Evolutionary conservation across 2,113 vertebrate species (phyloP), one percentile per base, ranked within the genome.

Genomic region (Procavia capensis): DNA sequence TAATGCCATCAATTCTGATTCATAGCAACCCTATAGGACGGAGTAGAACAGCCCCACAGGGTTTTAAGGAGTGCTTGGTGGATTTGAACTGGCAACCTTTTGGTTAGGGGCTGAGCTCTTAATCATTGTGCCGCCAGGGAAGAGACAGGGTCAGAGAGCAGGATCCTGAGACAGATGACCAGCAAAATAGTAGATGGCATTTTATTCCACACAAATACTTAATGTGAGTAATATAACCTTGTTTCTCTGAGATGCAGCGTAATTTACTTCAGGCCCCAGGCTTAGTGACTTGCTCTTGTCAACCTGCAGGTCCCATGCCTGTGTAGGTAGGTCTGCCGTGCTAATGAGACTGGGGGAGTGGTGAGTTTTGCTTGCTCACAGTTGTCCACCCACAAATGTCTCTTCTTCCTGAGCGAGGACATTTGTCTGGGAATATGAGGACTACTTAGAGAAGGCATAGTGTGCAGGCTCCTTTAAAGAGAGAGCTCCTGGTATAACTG

Each of bases 241-340:
- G 91, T 93, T 98, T 97, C 89, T 93, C 94, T 93, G 88, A 95
- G 94, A 93, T 57, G 31, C 2, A 22, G 70, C 66, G 94, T 95
- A 92, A 97, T 96, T 98, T 96, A 97, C 94, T 98, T 97, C n/a
- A 81, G 94, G 91, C 94, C 95, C 89, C 79, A 17, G 96, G 95
- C 96, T 97, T 87, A 91, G 90, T 89, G 91, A 85, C 24, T 74
- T 94, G 43, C 36, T 14, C 34, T 19, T 95, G 95, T 96, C 92
- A 96, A 45, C 85, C 96, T 94, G 68, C 57, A 81, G 81, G 39
- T 92, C 61, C 72, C n/a, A 80, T 43, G 86, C 41, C 29, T 79
- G 54, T 75, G 66, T 90, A 11, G 47, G 68, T 68, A 45, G 47
- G 59, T 75, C 63, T 39, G 9, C 72, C 85, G 80, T 57, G 78